These are phyloP conservation scores for Denticeps clupeoides DNA, from an alignment of 2,797 vertebrate genomes.

Conservation along the genomic window DNA sequence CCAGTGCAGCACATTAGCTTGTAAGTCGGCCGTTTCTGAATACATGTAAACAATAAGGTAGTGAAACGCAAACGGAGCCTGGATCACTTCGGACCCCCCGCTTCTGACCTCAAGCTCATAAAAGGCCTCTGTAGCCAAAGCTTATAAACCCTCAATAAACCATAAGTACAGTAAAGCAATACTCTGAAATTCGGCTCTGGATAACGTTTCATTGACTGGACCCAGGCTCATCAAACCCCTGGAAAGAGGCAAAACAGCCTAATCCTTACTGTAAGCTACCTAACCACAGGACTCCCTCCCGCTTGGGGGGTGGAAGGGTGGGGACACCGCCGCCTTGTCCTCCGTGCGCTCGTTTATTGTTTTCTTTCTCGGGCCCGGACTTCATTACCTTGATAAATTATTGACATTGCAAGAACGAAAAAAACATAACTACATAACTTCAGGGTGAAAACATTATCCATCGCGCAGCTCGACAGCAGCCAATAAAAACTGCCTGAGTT, in stretches of 20 bases:
- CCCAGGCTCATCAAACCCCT: slow-evolving; percentile 10
- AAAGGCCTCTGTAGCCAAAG: slow-evolving; percentile 27
- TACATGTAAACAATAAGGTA: neutral
- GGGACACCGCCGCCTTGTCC: slow-evolving; percentile 44
- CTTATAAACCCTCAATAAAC: slow-evolving; percentile 30
- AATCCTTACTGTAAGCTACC: neutral
- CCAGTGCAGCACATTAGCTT: neutral
- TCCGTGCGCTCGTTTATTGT: slow-evolving; percentile 37
- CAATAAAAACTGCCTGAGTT: slow-evolving; percentile 60
- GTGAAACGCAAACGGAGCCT: slow-evolving; percentile 1
- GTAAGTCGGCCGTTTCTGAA: neutral
- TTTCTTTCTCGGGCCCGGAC: slow-evolving; percentile 46
- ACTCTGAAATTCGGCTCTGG: slow-evolving; percentile 5
- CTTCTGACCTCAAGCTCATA: slow-evolving; percentile 3
- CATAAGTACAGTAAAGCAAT: slow-evolving; percentile 2
- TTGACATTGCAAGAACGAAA: slow-evolving; percentile 59
- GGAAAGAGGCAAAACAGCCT: slow-evolving; percentile 9
- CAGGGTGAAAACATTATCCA: slow-evolving; percentile 60
- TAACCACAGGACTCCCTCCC: slow-evolving; percentile 31
- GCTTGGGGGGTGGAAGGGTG: neutral
- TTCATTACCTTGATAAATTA: slow-evolving; percentile 62
- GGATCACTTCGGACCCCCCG: neutral
- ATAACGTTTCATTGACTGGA: slow-evolving; percentile 21
- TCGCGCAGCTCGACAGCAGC: slow-evolving; percentile 44
- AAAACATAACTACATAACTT: slow-evolving; percentile 57